Percentiles rank a stretch among this genome's conserved stretches.
Evolutionary conservation across 2,888 invertebrate species (phyloP).

Genomic region (Papilio elwesi): DNA sequence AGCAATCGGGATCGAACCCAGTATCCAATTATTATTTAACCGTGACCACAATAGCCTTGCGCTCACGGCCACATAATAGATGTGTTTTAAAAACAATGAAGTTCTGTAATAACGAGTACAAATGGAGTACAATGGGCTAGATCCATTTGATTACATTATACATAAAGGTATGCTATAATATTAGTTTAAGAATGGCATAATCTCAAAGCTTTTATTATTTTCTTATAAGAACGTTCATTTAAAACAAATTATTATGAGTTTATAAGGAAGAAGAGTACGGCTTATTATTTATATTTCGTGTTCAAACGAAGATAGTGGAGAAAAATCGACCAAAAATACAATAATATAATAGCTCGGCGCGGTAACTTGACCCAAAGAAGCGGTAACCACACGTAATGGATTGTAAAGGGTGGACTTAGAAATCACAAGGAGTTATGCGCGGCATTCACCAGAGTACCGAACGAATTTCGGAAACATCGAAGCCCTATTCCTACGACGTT

Average conservation of each 20-base stretch:
- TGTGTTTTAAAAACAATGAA: constrained; percentile 19
- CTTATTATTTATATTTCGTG: too few species aligned
- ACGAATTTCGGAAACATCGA: too few species aligned
- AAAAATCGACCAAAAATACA: too few species aligned
- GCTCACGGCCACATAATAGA: constrained; percentile 21
- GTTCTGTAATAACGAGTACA: constrained; percentile 21
- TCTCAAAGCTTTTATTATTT: neutral
- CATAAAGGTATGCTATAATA: constrained; percentile 18
- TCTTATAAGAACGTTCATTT: neutral
- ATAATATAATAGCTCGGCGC: too few species aligned
- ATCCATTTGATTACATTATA: constrained; percentile 23
- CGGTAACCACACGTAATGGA: too few species aligned
- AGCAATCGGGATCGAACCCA: constrained; percentile 4
- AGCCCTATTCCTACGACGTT: too few species aligned
- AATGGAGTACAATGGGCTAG: constrained; percentile 20
- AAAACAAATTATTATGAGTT: neutral
- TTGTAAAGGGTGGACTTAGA: too few species aligned
- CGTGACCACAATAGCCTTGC: constrained; percentile 11
- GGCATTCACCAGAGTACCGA: too few species aligned
- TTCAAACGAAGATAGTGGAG: too few species aligned
- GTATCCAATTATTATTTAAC: constrained; percentile 18
- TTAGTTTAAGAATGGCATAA: constrained; percentile 11
- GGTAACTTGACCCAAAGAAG: too few species aligned
- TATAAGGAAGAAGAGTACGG: too few species aligned
- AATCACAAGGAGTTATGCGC: too few species aligned